Percentiles rank a stretch among this genome's conserved stretches.
Conservation (phyloP, 2,797 vertebrate species). For the Vireo griseus region DNA sequence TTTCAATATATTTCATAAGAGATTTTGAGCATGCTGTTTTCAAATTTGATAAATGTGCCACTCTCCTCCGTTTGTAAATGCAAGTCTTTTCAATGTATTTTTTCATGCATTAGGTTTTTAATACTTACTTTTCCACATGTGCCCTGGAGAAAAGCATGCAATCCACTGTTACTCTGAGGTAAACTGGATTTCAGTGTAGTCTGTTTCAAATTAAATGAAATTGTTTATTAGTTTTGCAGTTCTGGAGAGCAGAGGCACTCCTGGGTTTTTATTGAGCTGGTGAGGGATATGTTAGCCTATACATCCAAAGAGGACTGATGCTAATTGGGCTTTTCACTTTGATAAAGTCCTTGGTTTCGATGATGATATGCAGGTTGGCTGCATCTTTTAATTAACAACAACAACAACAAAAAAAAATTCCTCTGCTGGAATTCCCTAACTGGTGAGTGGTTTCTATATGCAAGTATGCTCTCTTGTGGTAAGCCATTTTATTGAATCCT, state of each 20-base stretch:
- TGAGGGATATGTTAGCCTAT: conserved; percentile 9
- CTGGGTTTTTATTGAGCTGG: conserved; percentile 38
- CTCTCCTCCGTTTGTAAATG: background rate
- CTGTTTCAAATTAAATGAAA: conserved; percentile 49
- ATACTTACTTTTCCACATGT: background rate
- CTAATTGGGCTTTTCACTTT: conserved; percentile 51
- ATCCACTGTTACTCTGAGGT: conserved; percentile 18
- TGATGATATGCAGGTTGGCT: background rate
- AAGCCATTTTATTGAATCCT: conserved; percentile 37
- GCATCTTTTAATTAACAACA: conserved; percentile 39
- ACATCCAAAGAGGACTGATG: conserved; percentile 1
- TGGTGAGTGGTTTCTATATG: background rate
- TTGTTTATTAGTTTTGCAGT: conserved; percentile 51
- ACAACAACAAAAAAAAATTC: background rate
- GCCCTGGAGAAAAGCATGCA: background rate
- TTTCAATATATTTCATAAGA: background rate
- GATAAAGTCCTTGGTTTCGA: conserved; percentile 45
- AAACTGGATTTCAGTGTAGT: conserved; percentile 13
- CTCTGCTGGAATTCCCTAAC: background rate
- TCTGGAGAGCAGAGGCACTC: conserved; percentile 33
- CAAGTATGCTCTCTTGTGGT: conserved; percentile 59
- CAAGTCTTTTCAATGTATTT: background rate
- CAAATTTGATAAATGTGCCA: background rate
- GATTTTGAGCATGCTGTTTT: background rate
- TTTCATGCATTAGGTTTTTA: background rate